Base-by-base conservation (phyloP, 2,888 invertebrate species). In the Drosophila testacea region DNA sequence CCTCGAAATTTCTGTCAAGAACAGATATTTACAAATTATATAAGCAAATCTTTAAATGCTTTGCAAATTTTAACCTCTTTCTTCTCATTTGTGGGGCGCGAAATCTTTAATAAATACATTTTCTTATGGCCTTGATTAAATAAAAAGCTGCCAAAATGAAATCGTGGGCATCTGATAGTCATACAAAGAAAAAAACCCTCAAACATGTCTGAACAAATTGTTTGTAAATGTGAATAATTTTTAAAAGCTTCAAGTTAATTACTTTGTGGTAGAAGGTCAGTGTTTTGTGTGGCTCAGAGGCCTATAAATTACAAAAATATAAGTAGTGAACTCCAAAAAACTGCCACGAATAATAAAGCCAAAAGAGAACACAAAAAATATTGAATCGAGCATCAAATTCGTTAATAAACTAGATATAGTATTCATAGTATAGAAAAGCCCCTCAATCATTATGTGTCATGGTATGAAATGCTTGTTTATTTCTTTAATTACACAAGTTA, bases 91-190 rank as follows among this genome's bases (percentile, higher is more conserved):
- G 32, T 32, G 32, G 9, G 57, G 50, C 36, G 47, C 34, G 36
- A 78, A 48, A 72, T 54, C 27, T 61, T 67, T 44, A 60, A 71
- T 69, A 69, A 79, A 73, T 66, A 61, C 42, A 50, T 70, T 52
- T 60, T 57, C 38, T 27, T 47, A 57, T 63, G 69, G 63, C 86
- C 88, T 82, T 88, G 72, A 79, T 79, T 79, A 63, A 69, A 67
- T 6, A 6, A 50, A 64, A 56, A 57, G 54, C 38, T 27, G 52
- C 54, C 48, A 55, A 41, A 64, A 59, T 61, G 5, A 73, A 34
- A 55, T 66, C 41, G 69, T 80, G 69, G 69, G 64, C 44, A 47
- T 68, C 13, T 38, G 13, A 10, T 16, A 13, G 38, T 22, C 41
- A 34, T n/a, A 57, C 36, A 46, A 44, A 55, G 52, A 52, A 73